Percentiles rank a stretch among this genome's conserved stretches.
These are phyloP conservation scores for Dinoponera quadriceps DNA, from an alignment of 1,140 invertebrate genomes.

Conservation along the genomic window DNA sequence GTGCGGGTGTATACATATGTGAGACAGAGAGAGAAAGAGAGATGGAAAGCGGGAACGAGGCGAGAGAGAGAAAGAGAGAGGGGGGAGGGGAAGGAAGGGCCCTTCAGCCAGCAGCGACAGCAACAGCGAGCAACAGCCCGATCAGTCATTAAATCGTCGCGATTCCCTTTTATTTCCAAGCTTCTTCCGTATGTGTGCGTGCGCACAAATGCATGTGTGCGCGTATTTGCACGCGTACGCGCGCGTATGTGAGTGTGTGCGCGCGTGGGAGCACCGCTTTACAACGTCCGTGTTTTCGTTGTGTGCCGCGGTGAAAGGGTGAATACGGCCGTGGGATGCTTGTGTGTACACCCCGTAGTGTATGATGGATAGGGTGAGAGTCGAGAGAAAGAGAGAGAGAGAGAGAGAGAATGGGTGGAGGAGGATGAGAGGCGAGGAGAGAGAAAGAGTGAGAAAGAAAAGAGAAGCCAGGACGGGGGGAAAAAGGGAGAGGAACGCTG, in stretches of 20 bases:
- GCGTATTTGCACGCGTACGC: neutral
- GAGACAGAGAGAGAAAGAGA: neutral
- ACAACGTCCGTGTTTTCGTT: constrained; percentile 69
- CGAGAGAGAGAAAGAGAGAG: constrained; percentile 18
- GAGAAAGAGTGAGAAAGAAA: constrained; percentile 37
- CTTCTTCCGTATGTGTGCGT: neutral
- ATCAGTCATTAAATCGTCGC: constrained; percentile 83
- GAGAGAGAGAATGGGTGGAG: constrained; percentile 45
- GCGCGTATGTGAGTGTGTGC: neutral
- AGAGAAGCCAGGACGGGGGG: constrained; percentile 42
- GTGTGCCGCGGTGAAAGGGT: constrained; percentile 59
- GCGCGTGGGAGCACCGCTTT: constrained; percentile 55
- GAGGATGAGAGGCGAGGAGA: constrained; percentile 36
- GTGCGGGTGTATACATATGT: no score
- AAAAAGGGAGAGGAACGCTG: constrained; percentile 74
- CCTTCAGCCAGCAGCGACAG: constrained; percentile 48
- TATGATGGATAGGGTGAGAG: constrained; percentile 65
- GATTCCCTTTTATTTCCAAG: constrained; percentile 78
- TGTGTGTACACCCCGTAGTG: constrained; percentile 39
- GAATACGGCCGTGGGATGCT: constrained; percentile 39
- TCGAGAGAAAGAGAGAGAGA: constrained; percentile 55
- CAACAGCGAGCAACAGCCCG: constrained; percentile 79
- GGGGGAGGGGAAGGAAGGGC: constrained; percentile 21
- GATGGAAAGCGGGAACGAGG: constrained; percentile 16
- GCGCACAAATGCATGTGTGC: neutral